Evolutionary conservation across 2,888 invertebrate species (phyloP).

Genomic region (Hecatera dysodea): DNA sequence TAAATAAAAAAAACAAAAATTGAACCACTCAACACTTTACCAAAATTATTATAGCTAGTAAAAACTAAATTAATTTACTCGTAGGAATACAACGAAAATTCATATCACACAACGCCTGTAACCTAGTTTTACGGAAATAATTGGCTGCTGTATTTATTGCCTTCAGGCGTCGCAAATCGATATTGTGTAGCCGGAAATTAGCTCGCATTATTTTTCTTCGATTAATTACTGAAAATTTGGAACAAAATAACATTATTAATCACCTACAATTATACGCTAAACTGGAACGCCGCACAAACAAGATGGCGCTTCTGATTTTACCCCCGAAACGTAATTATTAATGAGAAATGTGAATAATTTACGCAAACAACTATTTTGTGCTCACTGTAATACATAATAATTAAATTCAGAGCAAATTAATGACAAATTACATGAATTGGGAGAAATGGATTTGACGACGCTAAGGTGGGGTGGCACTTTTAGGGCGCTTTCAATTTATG

Average conservation of each 20-base stretch:
- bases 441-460: slow-evolving; percentile 68
- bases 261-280: slow-evolving; percentile 28
- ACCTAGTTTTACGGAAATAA: slow-evolving; percentile 25
- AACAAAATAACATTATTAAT: slow-evolving; percentile 13
- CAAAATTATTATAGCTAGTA: neutral
- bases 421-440: slow-evolving; percentile 73
- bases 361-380: slow-evolving; percentile 66
- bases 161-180: slow-evolving; percentile 5
- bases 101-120: neutral
- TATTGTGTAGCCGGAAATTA: slow-evolving; percentile 6
- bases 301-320: slow-evolving; percentile 38
- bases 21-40: too few species aligned
- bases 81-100: slow-evolving; percentile 10
- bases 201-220: slow-evolving; percentile 23
- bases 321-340: slow-evolving; percentile 52
- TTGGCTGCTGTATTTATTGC: slow-evolving; percentile 18
- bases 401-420: slow-evolving; percentile 74
- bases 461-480: slow-evolving; percentile 41
- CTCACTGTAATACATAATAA: slow-evolving; percentile 67
- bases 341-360: slow-evolving; percentile 65
- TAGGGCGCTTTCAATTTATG: too few species aligned
- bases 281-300: slow-evolving; percentile 31
- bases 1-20: too few species aligned
- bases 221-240: neutral
- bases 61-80: neutral